Base-by-base conservation (phyloP, 2,797 vertebrate genomes). In the Ambastaia sidthimunki region DNA sequence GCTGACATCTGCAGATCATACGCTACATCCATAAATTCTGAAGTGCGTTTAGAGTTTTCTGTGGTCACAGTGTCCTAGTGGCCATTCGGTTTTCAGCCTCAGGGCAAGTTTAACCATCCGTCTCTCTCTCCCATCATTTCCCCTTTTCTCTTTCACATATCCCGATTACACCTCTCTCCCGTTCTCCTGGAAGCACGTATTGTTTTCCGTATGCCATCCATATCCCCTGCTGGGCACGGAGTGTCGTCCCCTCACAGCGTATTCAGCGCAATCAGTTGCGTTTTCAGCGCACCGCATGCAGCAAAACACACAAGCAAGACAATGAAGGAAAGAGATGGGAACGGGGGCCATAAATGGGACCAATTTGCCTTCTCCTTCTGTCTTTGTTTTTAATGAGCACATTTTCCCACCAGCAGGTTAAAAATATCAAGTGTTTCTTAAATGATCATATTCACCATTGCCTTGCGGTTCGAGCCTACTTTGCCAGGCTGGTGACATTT, bases 321-420 rank as follows among this genome's bases (percentile, higher is more conserved):
- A 80, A 67, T 78, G 47, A 82, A 66, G 59, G 52, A 76, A 73
- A 65, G 60, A 84, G 52, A 59, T 34, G 59, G 66, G 68, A 78
- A 79, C 79, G 60, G 73, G 79, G 62, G 74, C 55, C 65, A 69
- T 78, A 80, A 80, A 82, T 77, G 80, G 76, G 73, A 74, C 69
- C 82, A 74, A 73, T 81, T 74, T 72, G 65, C 79, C 70, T 73
- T 72, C 34, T 65, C 71, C 50, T 81, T 81, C 65, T 75, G 48
- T 71, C 76, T 71, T 76, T 83, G 77, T 74, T 79, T 81, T 80
- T 82, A 81, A 76, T 48, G 19, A 81, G 79, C 78, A 65, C n/a
- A 76, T 59, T 85, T 85, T 80, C 83, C 71, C 82, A 73, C 79
- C 82, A 83, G 85, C 66, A 82, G 83, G 83, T 86, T 82, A 83